Base-by-base conservation (phyloP, 2,113 vertebrate genomes). In the Melanostigma gelatinosum region DNA sequence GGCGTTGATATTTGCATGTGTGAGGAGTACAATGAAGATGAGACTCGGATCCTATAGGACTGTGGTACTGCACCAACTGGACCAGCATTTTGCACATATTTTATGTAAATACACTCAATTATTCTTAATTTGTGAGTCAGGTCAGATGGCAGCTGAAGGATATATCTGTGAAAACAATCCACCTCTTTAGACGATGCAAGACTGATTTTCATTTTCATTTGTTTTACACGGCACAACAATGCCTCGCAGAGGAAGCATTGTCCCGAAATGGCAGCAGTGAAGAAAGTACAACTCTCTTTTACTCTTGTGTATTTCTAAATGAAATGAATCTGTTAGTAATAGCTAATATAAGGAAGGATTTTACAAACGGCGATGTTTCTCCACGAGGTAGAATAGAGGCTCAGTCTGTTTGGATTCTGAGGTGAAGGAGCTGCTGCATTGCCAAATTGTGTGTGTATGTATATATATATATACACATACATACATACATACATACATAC, bases 391-490 rank as follows among this genome's bases (percentile, higher is more conserved):
- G 57, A 82, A 64, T 50, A 57, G 40, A 83, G 72, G 3, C 73
- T 70, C 74, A 34, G 48, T 67, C 46, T 82, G 75, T 84, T 64
- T 87, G 66, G 55, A 85, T 82, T 85, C n/a, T 72, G 74, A 80
- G 83, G 73, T 83, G 68, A 73, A 74, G 77, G 62, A 86, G 60
- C 62, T 79, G 69, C 71, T 67, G 78, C 87, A 50, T 72, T 67
- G 36, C 72, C 80, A 85, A 79, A 82, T 86, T 70, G 82, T 61
- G 10, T 40, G 1, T 40, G 10, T 32, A 3, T 32, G 1, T 40
- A 40, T 32, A 3, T 32, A 32, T 32, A 3, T 32, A 32, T 10
- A 1, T 42, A 42, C 10, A 1, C 10, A 11, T 42, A 6, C 75
- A 83, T 58, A 82, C 72, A 79, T 64, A 87, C 89, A 65, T 89